phyloP scores from a whole-genome alignment of 1,140 invertebrate species.

The Glossosoma conforme region DNA sequence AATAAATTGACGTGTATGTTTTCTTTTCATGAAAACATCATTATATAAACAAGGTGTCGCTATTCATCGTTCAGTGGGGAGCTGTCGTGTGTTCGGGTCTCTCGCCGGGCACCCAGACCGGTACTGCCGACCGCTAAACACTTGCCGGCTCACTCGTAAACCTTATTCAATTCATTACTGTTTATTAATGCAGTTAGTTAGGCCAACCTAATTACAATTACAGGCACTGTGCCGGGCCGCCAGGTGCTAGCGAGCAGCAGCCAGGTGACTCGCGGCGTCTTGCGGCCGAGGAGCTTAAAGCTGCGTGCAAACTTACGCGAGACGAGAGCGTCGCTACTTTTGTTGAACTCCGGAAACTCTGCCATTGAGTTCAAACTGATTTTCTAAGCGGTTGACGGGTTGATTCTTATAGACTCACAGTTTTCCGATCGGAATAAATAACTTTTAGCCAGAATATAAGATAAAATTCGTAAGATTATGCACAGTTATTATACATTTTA shows the following conservation, averaged over 20 bases:
- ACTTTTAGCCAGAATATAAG: too few relatives aligned
- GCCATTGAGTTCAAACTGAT: too few relatives aligned
- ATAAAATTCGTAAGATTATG: too few relatives aligned
- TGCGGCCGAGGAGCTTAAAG: not conserved
- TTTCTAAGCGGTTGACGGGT: too few relatives aligned
- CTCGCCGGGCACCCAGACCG: not conserved
- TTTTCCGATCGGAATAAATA: too few relatives aligned
- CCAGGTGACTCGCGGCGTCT: not conserved
- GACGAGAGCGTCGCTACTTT: not conserved
- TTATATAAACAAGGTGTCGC: too few relatives aligned
- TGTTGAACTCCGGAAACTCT: not conserved
- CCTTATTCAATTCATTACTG: constrained; percentile 33
- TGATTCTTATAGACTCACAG: too few relatives aligned
- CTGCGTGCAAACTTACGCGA: not conserved
- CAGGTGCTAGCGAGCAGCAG: not conserved
- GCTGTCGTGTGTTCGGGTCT: not conserved
- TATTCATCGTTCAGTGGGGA: not conserved
- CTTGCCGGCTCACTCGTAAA: constrained; percentile 18
- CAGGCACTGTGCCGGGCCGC: constrained; percentile 17
- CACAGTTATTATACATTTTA: too few relatives aligned
- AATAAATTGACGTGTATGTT: too few relatives aligned
- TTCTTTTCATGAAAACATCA: too few relatives aligned
- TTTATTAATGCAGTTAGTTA: constrained; percentile 33
- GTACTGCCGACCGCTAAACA: constrained; percentile 12
- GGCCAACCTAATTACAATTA: constrained; percentile 31